Base-by-base conservation (phyloP, 2,888 invertebrate species). In the Lagria hirta region DNA sequence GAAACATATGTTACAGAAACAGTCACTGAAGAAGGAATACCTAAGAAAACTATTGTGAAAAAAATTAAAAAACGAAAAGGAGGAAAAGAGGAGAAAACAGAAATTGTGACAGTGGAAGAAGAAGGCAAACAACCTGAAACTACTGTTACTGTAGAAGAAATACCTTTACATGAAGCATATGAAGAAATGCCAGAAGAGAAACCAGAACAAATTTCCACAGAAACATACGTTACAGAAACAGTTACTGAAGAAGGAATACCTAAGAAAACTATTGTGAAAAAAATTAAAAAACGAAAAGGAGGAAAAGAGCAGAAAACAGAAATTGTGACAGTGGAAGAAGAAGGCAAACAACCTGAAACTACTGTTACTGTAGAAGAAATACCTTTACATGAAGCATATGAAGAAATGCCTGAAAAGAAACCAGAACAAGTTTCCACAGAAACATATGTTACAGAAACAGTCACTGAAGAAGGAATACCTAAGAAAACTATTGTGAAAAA, bases 211-310 rank as follows among this genome's bases (percentile, higher is more conserved):
- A 12, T 18, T 16, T 18, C 37, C 3, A 37, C 28, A 50, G 66
- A 69, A 43, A 60, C 50, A 50, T 38, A 22, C 5, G 43, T 50
- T 18, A 53, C 63, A 12, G 52, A 58, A 7, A 59, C 68, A 33
- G 60, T 68, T 26, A 52, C 63, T 12, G 71, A 74, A 21, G 69
- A 72, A 57, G 61, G 71, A 40, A 68, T 73, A 3, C 65, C 69
- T 43, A 58, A 67, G 1, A 63, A 64, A 33, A 54, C 52, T 60
- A 71, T 72, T 4, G 26, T 49, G 11, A 61, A 54, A 34, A 62
- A 61, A 46, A 58, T 68, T 12, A 63, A 57, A 40, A 73, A 59
- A 35, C 56, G 58, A 2, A 56, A 15, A 18, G 64, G 60, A n/a
- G 61, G 63, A 38, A 62, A 69, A 49, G 56, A 66, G 49, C 68